Percentiles rank a stretch among this genome's conserved stretches.
Evolutionary conservation across 1,140 invertebrate species (phyloP).

Genomic region (Zaprionus ornatus): DNA sequence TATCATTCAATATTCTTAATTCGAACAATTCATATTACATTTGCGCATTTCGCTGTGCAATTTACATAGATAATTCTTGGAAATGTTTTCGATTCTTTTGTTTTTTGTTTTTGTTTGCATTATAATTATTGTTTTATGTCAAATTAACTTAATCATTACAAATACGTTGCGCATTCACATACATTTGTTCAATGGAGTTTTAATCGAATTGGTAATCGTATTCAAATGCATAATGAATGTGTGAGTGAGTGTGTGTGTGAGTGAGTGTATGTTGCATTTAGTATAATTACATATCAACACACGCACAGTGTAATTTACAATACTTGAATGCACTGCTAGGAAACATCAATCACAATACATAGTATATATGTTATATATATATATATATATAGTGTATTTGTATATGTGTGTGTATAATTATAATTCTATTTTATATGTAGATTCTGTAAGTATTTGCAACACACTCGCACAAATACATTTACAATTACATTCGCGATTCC

Average conservation of each 20-base stretch:
- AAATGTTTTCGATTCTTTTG: slow-evolving; percentile 32
- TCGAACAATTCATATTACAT: slow-evolving; percentile 32
- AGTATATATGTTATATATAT: slow-evolving; percentile 28
- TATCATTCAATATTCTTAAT: slow-evolving; percentile 19
- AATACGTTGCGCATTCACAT: slow-evolving; percentile 51
- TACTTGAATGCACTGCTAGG: slow-evolving; percentile 56
- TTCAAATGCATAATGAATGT: slow-evolving; percentile 18
- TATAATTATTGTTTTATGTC: slow-evolving; percentile 80
- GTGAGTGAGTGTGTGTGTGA: background rate
- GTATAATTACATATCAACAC: slow-evolving; percentile 16
- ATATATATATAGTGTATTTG: slow-evolving; percentile 26
- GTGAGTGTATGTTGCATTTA: slow-evolving; percentile 6
- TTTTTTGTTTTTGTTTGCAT: slow-evolving; percentile 42
- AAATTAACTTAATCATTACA: slow-evolving; percentile 78
- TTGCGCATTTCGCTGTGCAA: slow-evolving; percentile 28
- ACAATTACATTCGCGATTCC: slow-evolving; percentile 25
- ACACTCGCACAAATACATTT: slow-evolving; percentile 7
- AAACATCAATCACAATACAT: slow-evolving; percentile 74
- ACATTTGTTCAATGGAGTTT: slow-evolving; percentile 33
- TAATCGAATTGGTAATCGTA: slow-evolving; percentile 18
- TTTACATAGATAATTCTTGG: slow-evolving; percentile 39
- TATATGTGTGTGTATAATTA: slow-evolving; percentile 21
- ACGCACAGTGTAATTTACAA: slow-evolving; percentile 44
- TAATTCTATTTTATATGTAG: slow-evolving; percentile 18
- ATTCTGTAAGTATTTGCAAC: slow-evolving; percentile 31